Evolutionary conservation across 2,113 vertebrate species (phyloP).

Genomic region (Argyrosomus japonicus): DNA sequence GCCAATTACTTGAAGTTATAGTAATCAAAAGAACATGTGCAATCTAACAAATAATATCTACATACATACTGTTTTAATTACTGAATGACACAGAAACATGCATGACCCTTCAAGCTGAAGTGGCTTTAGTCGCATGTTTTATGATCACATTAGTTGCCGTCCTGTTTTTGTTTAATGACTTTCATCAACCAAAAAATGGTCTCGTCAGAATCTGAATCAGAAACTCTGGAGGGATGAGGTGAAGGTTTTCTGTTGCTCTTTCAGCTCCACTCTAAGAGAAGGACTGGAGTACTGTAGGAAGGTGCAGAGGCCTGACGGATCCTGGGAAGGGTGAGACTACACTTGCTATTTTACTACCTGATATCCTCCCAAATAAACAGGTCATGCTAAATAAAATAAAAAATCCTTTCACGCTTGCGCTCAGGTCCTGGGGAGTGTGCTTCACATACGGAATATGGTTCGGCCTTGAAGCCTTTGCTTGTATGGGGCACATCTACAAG

Average conservation of each 20-base stretch:
- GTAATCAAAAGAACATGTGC: no score
- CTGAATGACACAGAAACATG: background rate
- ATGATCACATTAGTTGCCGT: background rate
- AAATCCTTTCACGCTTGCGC: background rate
- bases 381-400: background rate
- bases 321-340: slow-evolving; percentile 94
- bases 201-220: no score
- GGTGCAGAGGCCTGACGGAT: slow-evolving; percentile 89
- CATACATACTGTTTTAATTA: background rate
- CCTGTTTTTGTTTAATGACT: background rate
- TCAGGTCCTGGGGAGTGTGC: slow-evolving; percentile 95
- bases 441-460: slow-evolving; percentile 98
- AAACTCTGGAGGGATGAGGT: background rate
- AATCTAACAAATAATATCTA: background rate
- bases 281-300: slow-evolving; percentile 90
- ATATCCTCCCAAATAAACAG: background rate
- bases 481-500: slow-evolving; percentile 88
- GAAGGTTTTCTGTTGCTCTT: slow-evolving; percentile 1
- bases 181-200: no score
- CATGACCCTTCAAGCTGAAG: no score
- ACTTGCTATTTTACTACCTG: background rate
- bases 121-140: no score
- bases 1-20: no score
- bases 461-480: slow-evolving; percentile 94
- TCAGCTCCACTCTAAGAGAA: slow-evolving; percentile 87